These are phyloP conservation scores for Rhincodon typus DNA, from an alignment of 2,797 vertebrate species.

Conservation along the genomic window DNA sequence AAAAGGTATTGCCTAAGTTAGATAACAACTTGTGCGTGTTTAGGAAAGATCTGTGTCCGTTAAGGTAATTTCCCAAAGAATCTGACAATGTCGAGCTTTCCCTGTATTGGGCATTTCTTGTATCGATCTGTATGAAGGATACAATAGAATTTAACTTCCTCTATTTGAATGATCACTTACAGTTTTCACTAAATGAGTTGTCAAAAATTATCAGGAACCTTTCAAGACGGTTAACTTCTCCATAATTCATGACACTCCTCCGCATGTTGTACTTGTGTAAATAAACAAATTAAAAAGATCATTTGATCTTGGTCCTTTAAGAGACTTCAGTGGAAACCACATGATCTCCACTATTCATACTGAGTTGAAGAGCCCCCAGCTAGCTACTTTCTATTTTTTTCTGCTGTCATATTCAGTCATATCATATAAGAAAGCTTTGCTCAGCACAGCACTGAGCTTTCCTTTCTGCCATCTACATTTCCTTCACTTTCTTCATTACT, in stretches of 20 bases:
- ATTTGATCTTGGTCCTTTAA: neutral
- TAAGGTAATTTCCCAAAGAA: neutral
- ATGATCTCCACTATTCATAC: neutral
- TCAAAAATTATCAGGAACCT: neutral
- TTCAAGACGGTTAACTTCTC: neutral
- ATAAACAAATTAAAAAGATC: neutral
- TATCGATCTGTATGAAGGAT: neutral
- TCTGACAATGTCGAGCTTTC: neutral
- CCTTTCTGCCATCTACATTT: neutral
- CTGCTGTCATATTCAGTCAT: conserved; percentile 24
- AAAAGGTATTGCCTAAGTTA: neutral
- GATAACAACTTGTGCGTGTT: neutral
- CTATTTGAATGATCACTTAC: neutral
- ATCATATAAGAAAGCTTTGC: neutral
- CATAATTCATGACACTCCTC: neutral
- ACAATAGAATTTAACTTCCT: neutral
- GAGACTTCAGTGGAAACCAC: neutral
- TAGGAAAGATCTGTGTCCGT: neutral
- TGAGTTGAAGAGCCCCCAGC: neutral
- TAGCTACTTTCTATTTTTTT: neutral
- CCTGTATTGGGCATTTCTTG: neutral
- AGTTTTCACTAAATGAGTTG: neutral
- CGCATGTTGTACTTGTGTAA: neutral
- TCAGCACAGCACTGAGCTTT: neutral
- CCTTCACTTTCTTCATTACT: neutral